A percentile compares a stretch with the other conserved stretches of the same genome.
Evolutionary conservation across 2,888 invertebrate species (phyloP).

Genomic region (Carabus problematicus): DNA sequence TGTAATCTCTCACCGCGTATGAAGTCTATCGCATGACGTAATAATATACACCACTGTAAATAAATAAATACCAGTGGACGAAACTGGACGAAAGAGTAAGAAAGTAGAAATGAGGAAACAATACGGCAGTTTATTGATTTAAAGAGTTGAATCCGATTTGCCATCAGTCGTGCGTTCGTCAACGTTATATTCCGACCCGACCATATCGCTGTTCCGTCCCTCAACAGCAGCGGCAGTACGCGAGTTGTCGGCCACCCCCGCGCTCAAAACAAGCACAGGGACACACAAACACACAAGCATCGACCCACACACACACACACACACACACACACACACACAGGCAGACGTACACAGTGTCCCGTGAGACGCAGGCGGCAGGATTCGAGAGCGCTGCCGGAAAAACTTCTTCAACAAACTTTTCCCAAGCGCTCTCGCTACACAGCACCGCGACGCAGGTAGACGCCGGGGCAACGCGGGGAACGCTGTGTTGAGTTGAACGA

Average conservation of each 20-base stretch:
- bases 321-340: neutral
- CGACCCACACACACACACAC: neutral
- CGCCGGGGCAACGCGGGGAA: too few relatives aligned
- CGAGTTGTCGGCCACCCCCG: neutral
- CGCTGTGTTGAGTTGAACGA: neutral
- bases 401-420: conserved; percentile 37
- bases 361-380: conserved; percentile 1
- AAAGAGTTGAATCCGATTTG: conserved; percentile 41
- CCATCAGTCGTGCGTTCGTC: conserved; percentile 38
- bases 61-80: conserved; percentile 18
- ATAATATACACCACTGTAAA: neutral
- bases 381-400: conserved; percentile 13
- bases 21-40: neutral
- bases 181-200: conserved; percentile 30
- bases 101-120: conserved; percentile 22
- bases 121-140: conserved; percentile 40
- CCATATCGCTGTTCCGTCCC: too few relatives aligned
- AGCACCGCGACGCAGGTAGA: conserved; percentile 1
- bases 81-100: conserved; percentile 15
- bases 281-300: neutral
- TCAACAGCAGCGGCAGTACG: too few relatives aligned
- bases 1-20: too few relatives aligned
- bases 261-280: neutral
- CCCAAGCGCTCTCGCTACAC: conserved; percentile 11
- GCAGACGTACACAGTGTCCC: neutral